Base-by-base conservation (phyloP, 2,888 invertebrate genomes). In the Ecliptopera silaceata region DNA sequence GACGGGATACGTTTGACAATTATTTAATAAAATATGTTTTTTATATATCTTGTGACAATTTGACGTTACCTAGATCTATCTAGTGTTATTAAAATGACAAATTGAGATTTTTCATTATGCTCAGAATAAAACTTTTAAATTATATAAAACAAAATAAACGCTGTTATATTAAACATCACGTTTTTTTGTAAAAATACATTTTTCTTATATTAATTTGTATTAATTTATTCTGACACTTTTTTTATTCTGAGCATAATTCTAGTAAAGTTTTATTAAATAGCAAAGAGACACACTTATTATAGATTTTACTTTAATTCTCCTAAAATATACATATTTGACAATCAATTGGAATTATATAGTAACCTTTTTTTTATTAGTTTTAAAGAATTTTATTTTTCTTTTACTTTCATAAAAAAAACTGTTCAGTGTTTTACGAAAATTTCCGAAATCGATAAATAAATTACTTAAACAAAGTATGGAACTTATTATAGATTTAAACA, bases 1-100 rank as follows among this genome's bases (percentile, higher is more conserved):
- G 18, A 42, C 54, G 64, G 64, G 60, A 46, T 15, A 12, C 29
- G 36, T 39, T 2, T 29, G 2, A 31, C 3, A 31, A 11, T 11
- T 32, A 12, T 32, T 32, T 4, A 3, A n/a, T n/a, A 22, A 22
- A 20, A 22, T 4, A 2, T 32, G 13, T 6, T 34, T 34, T 20
- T 41, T n/a, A 12, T 22, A 22, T 41, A 20, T 47, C 46, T 53
- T 26, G 52, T 39, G 68, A 76, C 88, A 78, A 91, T 89, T 91
- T 90, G 90, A 86, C 88, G 86, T 90, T 91, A 90, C 90, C 89
- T 91, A 91, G 89, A 84, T 65, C 49, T 52, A 58, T 86, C 88
- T 89, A 91, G 90, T 57, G 89, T 90, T 64, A 68, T 74, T 85
- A 88, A 91, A 85, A 87, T 89, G 88, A 82, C 87, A 89, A 91